These are phyloP conservation scores for Rhinatrema bivittatum DNA, from an alignment of 2,797 vertebrate species.

Conservation along the genomic window DNA sequence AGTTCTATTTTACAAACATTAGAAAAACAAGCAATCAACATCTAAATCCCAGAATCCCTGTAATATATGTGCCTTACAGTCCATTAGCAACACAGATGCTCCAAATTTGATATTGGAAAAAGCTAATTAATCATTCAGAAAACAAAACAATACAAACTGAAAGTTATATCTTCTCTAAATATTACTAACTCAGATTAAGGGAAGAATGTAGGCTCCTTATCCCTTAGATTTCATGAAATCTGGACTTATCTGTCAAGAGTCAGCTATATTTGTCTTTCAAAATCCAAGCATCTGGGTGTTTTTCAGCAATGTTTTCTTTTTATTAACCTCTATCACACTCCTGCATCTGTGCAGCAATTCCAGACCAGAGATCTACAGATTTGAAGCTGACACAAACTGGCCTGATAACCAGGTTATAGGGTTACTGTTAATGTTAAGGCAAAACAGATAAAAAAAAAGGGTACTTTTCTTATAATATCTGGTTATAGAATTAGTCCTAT, in stretches of 20 bases:
- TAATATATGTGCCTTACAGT: constrained; percentile 1
- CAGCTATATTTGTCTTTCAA: constrained; percentile 24
- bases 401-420: constrained; percentile 5
- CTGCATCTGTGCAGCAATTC: constrained; percentile 19
- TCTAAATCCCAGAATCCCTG: background rate
- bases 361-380: constrained; percentile 6
- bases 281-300: constrained; percentile 31
- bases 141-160: constrained; percentile 24
- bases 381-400: constrained; percentile 9
- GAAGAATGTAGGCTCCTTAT: constrained; percentile 22
- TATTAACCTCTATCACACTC: constrained; percentile 23
- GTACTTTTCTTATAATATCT: background rate
- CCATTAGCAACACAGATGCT: constrained; percentile 19
- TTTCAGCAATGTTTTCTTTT: constrained; percentile 17
- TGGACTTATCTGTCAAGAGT: constrained; percentile 23
- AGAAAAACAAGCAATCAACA: background rate
- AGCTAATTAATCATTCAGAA: constrained; percentile 18
- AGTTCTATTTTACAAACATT: background rate
- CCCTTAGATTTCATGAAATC: constrained; percentile 29
- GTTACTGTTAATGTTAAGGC: background rate
- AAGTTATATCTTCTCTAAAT: constrained; percentile 30
- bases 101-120: constrained; percentile 5
- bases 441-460: background rate
- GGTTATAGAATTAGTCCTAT: background rate
- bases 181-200: constrained; percentile 42